Base-by-base conservation (phyloP, 2,113 vertebrate species). In the Lagopus leucura region DNA sequence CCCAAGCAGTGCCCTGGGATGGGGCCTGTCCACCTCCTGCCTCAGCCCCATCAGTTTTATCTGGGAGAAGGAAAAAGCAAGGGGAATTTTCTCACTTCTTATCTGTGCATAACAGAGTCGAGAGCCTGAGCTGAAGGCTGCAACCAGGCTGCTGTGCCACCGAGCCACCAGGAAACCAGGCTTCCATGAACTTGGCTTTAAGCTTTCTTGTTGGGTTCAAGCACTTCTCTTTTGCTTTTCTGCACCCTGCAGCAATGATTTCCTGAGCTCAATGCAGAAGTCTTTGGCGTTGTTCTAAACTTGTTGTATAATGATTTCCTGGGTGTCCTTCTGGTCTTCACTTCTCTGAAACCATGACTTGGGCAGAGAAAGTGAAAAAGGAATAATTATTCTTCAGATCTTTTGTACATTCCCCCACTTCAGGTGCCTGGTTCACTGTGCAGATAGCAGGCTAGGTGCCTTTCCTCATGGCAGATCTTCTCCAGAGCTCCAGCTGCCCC, bases 11-110 rank as follows among this genome's bases (percentile, higher is more conserved):
- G 3, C 38, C 34, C 30, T 1, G 4, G 50, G 38, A 11, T 1
- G 3, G 63, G 40, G 45, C 28, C 45, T 2, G 0, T 86, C 36
- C n/a, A 11, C 47, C 45, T 83, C 36, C 25, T 3, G 0, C 8
- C 57, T 38, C 1, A 6, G 36, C 11, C 15, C 58, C 47, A 38
- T 50, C 64, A 13, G 11, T 67, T 22, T 5, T 82, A 47, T 19
- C 30, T 42, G 1, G 5, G 52, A 42, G 67, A 72, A 79, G 28
- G 52, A 66, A 65, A 30, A 60, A 55, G 5, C 36, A 13, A 6
- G 28, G 4, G 15, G 38, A 30, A 21, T 63, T 86, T 86, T 47
- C 12, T 58, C 8, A 2, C 28, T 76, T 8, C 22, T 74, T 85
- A 38, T 70, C 28, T 42, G 40, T 14, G 13, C 13, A 12, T 55